Percentiles rank a stretch among this genome's conserved stretches.
Evolutionary conservation across 2,888 invertebrate genomes (phyloP).

Genomic region (Fabriciana adippe): DNA sequence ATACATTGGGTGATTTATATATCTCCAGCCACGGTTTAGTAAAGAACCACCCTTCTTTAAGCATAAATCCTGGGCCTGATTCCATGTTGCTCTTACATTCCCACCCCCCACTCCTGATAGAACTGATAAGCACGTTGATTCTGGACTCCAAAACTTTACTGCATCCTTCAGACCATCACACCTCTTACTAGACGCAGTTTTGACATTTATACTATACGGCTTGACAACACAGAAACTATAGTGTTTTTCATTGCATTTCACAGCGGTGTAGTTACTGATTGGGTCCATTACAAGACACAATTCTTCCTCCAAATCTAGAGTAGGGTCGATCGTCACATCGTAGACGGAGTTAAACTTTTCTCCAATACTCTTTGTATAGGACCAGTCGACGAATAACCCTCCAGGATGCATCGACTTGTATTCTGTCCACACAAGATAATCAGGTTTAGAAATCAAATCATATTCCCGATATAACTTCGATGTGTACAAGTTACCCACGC

Average conservation of each 20-base stretch:
- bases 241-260: conserved; percentile 61
- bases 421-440: conserved; percentile 68
- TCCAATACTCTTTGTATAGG: conserved; percentile 59
- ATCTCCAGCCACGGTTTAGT: conserved; percentile 70
- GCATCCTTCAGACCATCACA: conserved; percentile 54
- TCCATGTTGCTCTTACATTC: conserved; percentile 68
- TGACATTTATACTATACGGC: conserved; percentile 53
- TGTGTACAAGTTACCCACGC: conserved; percentile 66
- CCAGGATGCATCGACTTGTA: conserved; percentile 68
- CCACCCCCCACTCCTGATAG: conserved; percentile 55
- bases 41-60: conserved; percentile 56
- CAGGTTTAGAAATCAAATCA: conserved; percentile 52
- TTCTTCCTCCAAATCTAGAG: conserved; percentile 53
- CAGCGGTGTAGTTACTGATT: conserved; percentile 56
- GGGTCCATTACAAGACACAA: conserved; percentile 65
- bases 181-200: conserved; percentile 43
- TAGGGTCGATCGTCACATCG: conserved; percentile 52
- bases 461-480: conserved; percentile 52
- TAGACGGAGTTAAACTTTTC: conserved; percentile 50
- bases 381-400: conserved; percentile 71
- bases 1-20: conserved; percentile 59
- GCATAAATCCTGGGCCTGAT: conserved; percentile 61
- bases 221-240: conserved; percentile 69
- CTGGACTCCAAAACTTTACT: conserved; percentile 61
- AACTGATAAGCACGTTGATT: conserved; percentile 59